Percentiles rank a stretch among this genome's conserved stretches.
These are phyloP conservation scores for Malurus elegans DNA, from an alignment of 2,113 vertebrate species.

Conservation along the genomic window DNA sequence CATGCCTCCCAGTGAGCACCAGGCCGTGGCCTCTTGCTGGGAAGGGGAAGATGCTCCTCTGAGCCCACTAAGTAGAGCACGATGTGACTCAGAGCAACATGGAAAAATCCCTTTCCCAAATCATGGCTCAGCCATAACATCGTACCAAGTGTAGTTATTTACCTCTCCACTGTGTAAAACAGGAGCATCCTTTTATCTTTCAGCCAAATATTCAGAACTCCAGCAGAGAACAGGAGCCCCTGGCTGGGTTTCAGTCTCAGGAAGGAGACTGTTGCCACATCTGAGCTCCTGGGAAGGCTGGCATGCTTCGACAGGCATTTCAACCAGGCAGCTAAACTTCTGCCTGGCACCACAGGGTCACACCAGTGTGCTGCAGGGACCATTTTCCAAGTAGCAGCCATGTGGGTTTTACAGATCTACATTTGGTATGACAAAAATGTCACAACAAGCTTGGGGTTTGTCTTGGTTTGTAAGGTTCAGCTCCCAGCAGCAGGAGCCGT, in stretches of 20 bases:
- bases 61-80: not conserved
- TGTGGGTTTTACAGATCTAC: not conserved
- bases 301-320: not conserved
- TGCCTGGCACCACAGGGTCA: rapidly evolving
- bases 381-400: not conserved
- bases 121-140: not conserved
- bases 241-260: not conserved
- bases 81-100: not conserved
- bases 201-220: not conserved
- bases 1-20: not conserved
- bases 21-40: not conserved
- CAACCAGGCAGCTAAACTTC: not conserved
- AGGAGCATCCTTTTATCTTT: not conserved
- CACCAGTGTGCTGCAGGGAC: not conserved
- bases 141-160: not conserved
- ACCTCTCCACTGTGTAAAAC: not conserved
- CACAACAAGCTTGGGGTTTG: not conserved
- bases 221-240: not conserved
- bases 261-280: not conserved
- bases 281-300: not conserved
- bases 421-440: not conserved
- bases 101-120: not conserved
- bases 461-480: no score
- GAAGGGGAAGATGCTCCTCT: not conserved
- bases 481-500: not conserved